These are phyloP conservation scores for fruit fly (Drosophila melanogaster) DNA, from an alignment of 1,140 invertebrate genomes.

Conservation along the genomic window DNA sequence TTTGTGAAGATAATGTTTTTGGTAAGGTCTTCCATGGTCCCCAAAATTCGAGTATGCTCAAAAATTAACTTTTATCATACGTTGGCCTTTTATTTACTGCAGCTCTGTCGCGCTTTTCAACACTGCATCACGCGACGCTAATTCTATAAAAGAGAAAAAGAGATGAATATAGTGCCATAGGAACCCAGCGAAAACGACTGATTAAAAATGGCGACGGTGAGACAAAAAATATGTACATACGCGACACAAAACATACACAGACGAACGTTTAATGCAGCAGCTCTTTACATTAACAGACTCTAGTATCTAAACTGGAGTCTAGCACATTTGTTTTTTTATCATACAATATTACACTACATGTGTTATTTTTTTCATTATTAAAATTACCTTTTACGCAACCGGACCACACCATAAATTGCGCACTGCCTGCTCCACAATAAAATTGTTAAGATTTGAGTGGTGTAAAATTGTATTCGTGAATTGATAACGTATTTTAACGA, in stretches of 20 bases:
- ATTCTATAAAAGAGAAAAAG: constrained; percentile 39
- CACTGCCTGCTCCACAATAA: constrained; percentile 3
- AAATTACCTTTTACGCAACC: constrained; percentile 76
- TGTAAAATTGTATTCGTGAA: no score
- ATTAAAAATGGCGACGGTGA: constrained; percentile 81
- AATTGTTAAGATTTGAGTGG: constrained; percentile 7
- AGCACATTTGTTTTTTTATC: no score
- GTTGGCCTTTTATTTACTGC: constrained; percentile 13
- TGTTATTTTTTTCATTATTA: background rate
- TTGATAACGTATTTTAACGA: no score
- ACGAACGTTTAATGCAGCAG: background rate
- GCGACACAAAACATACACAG: constrained; percentile 43
- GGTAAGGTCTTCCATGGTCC: constrained; percentile 82
- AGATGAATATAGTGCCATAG: constrained; percentile 49
- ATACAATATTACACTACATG: no score
- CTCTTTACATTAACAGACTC: no score
- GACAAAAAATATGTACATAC: constrained; percentile 68
- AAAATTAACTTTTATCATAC: constrained; percentile 16
- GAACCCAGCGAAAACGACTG: constrained; percentile 50
- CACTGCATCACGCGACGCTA: constrained; percentile 34
- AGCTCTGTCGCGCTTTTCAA: constrained; percentile 48
- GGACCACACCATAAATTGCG: constrained; percentile 55
- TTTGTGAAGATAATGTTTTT: constrained; percentile 84
- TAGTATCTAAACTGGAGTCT: no score
- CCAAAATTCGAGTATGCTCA: constrained; percentile 25